These are phyloP conservation scores for Spea multiplicata DNA, from an alignment of 2,113 vertebrate genomes.

Conservation along the genomic window DNA sequence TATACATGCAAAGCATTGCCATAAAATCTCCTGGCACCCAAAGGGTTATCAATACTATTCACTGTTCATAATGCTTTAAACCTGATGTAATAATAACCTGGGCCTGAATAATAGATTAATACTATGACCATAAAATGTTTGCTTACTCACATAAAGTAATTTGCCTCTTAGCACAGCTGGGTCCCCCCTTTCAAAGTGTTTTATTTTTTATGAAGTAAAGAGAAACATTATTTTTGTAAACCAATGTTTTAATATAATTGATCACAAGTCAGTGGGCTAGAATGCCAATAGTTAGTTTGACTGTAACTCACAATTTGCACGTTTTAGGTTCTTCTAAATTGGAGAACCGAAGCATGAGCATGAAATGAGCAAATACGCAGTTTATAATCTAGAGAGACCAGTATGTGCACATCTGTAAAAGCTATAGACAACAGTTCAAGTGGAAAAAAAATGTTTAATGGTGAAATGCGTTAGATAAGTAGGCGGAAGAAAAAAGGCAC, in stretches of 20 bases:
- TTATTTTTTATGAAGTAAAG: slow-evolving; percentile 94
- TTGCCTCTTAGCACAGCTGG: slow-evolving; percentile 89
- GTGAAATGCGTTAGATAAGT: slow-evolving; percentile 99
- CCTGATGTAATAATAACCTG: slow-evolving; percentile 78
- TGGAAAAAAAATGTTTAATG: slow-evolving; percentile 91
- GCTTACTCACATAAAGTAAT: slow-evolving; percentile 90
- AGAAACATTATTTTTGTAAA: slow-evolving; percentile 82
- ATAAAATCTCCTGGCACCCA: background rate
- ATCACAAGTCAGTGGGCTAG: slow-evolving; percentile 78
- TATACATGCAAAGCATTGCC: too few relatives aligned
- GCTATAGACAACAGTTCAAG: slow-evolving; percentile 96
- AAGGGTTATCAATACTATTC: slow-evolving; percentile 59
- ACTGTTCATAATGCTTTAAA: slow-evolving; percentile 76
- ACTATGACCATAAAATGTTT: slow-evolving; percentile 85
- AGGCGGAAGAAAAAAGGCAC: slow-evolving; percentile 96
- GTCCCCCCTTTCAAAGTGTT: slow-evolving; percentile 83
- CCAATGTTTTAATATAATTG: slow-evolving; percentile 85
- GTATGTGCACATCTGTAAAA: slow-evolving; percentile 84
- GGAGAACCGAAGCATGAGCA: slow-evolving; percentile 83
- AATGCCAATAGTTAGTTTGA: slow-evolving; percentile 77
- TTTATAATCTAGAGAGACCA: slow-evolving; percentile 78
- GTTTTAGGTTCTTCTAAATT: slow-evolving; percentile 85
- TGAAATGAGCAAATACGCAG: slow-evolving; percentile 72
- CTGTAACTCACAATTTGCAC: slow-evolving; percentile 90
- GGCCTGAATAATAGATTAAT: slow-evolving; percentile 90